Evolutionary conservation across 2,797 vertebrate genomes (phyloP), one percentile per base, ranked within the genome.

Genomic region (Fringilla coelebs): DNA sequence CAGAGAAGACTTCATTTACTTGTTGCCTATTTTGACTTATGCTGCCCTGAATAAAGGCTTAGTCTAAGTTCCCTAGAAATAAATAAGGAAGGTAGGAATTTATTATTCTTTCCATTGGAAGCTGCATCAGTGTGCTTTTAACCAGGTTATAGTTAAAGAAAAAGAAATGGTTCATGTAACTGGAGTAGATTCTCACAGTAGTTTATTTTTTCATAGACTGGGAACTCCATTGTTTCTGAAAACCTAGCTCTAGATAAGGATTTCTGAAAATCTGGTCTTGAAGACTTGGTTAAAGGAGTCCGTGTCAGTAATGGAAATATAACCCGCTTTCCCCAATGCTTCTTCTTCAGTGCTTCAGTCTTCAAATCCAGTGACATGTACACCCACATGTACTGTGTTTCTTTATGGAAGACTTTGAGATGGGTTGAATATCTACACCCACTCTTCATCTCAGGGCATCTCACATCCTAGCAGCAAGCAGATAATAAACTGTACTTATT

Each of bases 141-240:
- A 48, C 3, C 22, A 4, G 3, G 4, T 26, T 45, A 38, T 49
- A 29, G 60, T 31, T 45, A 51, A 55, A 72, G 5, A 6, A 46
- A 45, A 36, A 31, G n/a, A 40, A n/a, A 12, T 2, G 3, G 0
- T 68, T 11, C 3, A 3, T 45, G 11, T 31, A 4, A n/a, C 16
- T 13, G 18, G 2, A 54, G 5, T 2, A 58, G 43, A 62, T 88
- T 72, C 80, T 78, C 25, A 43, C 7, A 46, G 29, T 14, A 58
- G 16, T 49, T 93, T 32, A 46, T 13, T 34, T 72, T 68, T 73
- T 7, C 36, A 17, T 6, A 13, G 18, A 9, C 13, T 66, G 11
- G 2, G 45, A 18, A 7, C 2, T 45, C 18, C 8, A 26, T 40
- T 79, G 11, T n/a, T 88, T 75, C 9, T 71, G 46, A 78, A 78